Conservation (phyloP, 2,797 vertebrate genomes). For the Adelosebastes latens region DNA sequence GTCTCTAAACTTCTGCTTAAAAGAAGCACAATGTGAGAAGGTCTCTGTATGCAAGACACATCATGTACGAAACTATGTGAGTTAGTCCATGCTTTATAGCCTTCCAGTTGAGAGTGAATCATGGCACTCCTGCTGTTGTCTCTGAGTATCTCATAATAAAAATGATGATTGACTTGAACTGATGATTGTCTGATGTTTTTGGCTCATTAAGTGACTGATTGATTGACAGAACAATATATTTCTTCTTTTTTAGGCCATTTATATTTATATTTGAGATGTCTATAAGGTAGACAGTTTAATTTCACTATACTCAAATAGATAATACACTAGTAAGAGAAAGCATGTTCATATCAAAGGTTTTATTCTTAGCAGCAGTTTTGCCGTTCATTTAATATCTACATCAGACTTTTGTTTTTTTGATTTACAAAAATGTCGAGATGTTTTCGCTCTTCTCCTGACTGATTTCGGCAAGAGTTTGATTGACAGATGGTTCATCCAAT, state of each 20-base stretch:
- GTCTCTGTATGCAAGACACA: constrained; percentile 20
- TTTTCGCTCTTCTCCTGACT: too few species aligned
- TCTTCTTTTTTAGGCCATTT: not conserved
- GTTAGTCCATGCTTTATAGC: constrained; percentile 16
- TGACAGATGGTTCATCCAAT: too few species aligned
- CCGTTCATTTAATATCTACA: not conserved
- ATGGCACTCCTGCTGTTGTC: constrained; percentile 32
- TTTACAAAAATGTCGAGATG: not conserved
- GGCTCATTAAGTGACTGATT: not conserved
- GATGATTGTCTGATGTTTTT: constrained; percentile 8
- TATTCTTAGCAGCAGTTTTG: not conserved
- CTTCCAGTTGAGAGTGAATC: constrained; percentile 24
- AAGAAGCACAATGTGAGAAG: constrained; percentile 37
- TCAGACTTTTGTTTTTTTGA: not conserved
- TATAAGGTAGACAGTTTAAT: not conserved
- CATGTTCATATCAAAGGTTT: not conserved
- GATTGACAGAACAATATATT: not conserved
- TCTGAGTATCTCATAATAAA: constrained; percentile 69
- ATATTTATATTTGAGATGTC: too few species aligned
- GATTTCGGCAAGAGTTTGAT: too few species aligned
- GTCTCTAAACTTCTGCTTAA: constrained; percentile 1
- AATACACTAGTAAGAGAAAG: not conserved
- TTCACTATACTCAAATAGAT: not conserved
- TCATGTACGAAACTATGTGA: constrained; percentile 9
- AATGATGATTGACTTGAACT: constrained; percentile 46